Base-by-base conservation (phyloP, 2,888 invertebrate genomes). In the Caenorhabditis becei region DNA sequence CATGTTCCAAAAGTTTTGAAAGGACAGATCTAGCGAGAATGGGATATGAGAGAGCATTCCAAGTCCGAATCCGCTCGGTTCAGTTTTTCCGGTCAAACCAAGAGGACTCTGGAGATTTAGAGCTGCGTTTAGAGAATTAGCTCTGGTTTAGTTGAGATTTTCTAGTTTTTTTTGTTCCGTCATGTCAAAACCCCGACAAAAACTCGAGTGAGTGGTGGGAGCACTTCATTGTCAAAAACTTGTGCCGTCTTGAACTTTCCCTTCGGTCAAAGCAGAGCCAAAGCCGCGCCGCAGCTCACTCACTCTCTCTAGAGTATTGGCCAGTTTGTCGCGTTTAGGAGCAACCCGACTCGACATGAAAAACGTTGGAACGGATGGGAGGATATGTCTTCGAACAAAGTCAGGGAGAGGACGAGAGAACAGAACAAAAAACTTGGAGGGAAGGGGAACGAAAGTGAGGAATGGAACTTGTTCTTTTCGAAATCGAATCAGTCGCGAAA, bases 401-500 rank as follows among this genome's bases (percentile, higher is more conserved):
- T n/a, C n/a, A n/a, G n/a, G n/a, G 16, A 32, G 26, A 41, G 41
- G 41, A 14, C 14, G 20, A 11, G 18, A 18, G 10, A 28, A 32
- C n/a, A 70, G 26, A 24, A n/a, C 26, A 47, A 16, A 24, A 20
- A 18, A 37, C 2, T 44, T 47, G 8, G 32, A 62, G 20, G n/a
- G n/a, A 37, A 11, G n/a, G 37, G 18, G 28, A 62, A 28, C 35
- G 44, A 23, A n/a, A 28, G 28, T 53, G 24, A 41, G 28, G 44
- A 28, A 67, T 71, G 24, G 62, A 71, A 71, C 70, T 53, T 71
- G 62, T 71, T 71, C 59, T 49, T 26, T 51, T 20, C 20, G 56
- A 72, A 72, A 72, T 63, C 56, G 63, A 72, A 72, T 63, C 62
- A 72, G 71, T 20, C 32, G 3, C n/a, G 14, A 14, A 56, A 53